phyloP scores from a whole-genome alignment of 2,888 invertebrate genomes.

The Nematopogon swammerdamellus region DNA sequence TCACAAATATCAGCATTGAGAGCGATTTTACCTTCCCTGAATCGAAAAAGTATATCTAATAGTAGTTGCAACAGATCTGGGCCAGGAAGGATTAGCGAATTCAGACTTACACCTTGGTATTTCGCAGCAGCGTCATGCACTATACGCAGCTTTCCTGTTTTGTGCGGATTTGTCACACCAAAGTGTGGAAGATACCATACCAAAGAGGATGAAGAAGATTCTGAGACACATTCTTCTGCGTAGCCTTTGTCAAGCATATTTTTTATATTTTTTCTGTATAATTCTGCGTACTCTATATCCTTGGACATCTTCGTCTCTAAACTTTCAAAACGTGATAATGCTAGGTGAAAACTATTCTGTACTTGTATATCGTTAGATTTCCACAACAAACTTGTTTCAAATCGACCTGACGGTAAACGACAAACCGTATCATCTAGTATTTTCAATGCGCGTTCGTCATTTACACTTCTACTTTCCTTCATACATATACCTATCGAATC shows the following conservation, averaged over 20 bases:
- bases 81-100: conserved; percentile 16
- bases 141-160: conserved; percentile 14
- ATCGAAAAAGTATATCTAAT: conserved; percentile 18
- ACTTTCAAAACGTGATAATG: conserved; percentile 5
- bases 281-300: conserved; percentile 7
- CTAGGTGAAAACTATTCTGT: conserved; percentile 5
- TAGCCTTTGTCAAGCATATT: conserved; percentile 6
- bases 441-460: neutral
- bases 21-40: conserved; percentile 17
- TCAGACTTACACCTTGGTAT: conserved; percentile 11
- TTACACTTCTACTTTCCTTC: neutral
- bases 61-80: conserved; percentile 19
- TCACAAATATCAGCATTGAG: conserved; percentile 12
- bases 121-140: conserved; percentile 17
- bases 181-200: conserved; percentile 15
- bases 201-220: conserved; percentile 1
- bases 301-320: conserved; percentile 8
- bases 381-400: conserved; percentile 9
- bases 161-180: conserved; percentile 12
- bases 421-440: neutral
- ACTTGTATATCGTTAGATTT: conserved; percentile 3
- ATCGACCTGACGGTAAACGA: conserved; percentile 1
- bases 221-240: conserved; percentile 2
- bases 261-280: conserved; percentile 7
- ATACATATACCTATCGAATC: neutral